Evolutionary conservation across 2,113 vertebrate genomes (phyloP).

Genomic region (Nettapus auritus): DNA sequence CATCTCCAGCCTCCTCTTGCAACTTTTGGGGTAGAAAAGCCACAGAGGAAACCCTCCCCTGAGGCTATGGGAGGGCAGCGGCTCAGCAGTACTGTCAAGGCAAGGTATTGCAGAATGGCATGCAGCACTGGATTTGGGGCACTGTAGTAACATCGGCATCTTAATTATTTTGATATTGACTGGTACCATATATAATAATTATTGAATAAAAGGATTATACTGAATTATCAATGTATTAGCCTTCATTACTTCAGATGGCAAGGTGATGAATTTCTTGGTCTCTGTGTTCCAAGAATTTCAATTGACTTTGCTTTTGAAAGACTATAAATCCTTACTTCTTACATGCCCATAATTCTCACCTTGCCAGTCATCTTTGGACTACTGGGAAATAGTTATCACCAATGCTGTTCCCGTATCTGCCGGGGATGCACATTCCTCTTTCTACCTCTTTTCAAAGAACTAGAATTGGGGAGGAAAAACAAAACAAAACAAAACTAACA

Average conservation of each 20-base stretch:
- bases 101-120: not conserved
- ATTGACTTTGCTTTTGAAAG: not conserved
- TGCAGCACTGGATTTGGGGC: not conserved
- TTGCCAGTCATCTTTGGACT: not conserved
- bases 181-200: not conserved
- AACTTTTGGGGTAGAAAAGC: not conserved
- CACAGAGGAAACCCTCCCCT: not conserved
- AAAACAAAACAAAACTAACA: not conserved
- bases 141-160: not conserved
- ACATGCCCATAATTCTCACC: not conserved
- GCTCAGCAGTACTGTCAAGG: not conserved
- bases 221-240: not conserved
- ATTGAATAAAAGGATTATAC: not conserved
- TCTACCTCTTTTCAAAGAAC: not conserved
- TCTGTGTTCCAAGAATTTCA: conserved; percentile 1
- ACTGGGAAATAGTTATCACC: not conserved
- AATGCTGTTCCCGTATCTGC: not conserved
- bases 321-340: not conserved
- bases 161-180: not conserved
- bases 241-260: not conserved
- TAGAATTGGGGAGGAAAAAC: not conserved
- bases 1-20: not conserved
- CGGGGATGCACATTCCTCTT: not conserved
- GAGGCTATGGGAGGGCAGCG: not conserved
- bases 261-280: not conserved